A percentile compares a stretch with the other conserved stretches of the same genome.
These are phyloP conservation scores for Bugula neritina DNA, from an alignment of 2,888 invertebrate genomes.

Conservation along the genomic window DNA sequence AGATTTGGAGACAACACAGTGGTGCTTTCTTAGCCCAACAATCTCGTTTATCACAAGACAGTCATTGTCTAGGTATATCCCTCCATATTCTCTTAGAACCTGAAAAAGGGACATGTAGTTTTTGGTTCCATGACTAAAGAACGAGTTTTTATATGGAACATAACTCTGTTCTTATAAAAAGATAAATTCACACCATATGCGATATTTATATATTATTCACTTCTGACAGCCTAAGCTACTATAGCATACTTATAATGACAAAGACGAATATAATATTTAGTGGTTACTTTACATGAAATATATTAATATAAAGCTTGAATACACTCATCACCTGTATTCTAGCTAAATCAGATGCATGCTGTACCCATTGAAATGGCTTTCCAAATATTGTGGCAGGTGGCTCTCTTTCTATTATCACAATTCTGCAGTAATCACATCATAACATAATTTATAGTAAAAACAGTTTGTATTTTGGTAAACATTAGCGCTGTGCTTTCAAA, in stretches of 20 bases:
- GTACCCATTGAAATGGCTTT: conserved; percentile 46
- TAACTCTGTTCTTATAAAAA: too few relatives aligned
- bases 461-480: too few relatives aligned
- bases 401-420: conserved; percentile 25
- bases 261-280: too few relatives aligned
- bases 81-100: conserved; percentile 46
- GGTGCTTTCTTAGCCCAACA: conserved; percentile 43
- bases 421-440: background rate
- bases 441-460: background rate
- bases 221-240: too few relatives aligned
- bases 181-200: too few relatives aligned
- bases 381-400: conserved; percentile 51
- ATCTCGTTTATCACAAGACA: conserved; percentile 46
- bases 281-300: background rate
- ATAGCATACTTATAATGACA: too few relatives aligned
- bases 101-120: background rate
- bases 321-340: conserved; percentile 46
- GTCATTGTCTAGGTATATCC: conserved; percentile 43
- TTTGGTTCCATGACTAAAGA: background rate
- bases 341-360: conserved; percentile 52
- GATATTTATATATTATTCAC: too few relatives aligned
- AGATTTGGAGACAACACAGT: conserved; percentile 21
- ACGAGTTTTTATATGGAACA: background rate
- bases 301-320: too few relatives aligned
- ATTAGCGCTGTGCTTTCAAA: too few relatives aligned